Evolutionary conservation across 2,797 vertebrate species (phyloP).

Genomic region (Tangara arthus): DNA sequence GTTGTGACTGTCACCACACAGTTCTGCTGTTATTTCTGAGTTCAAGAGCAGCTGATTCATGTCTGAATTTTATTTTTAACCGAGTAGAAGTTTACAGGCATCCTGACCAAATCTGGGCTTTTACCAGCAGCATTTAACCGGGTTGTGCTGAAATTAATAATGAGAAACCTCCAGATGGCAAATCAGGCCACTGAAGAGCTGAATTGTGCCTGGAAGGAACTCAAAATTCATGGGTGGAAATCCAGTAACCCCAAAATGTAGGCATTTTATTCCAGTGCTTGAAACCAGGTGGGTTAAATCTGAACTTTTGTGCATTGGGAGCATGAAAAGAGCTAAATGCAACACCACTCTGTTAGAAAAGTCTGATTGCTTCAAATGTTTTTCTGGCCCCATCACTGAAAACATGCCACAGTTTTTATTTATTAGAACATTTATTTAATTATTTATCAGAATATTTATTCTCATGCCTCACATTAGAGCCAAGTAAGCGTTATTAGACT

Average conservation of each 20-base stretch:
- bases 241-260: background rate
- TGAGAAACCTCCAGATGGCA: slow-evolving; percentile 17
- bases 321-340: background rate
- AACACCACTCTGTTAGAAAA: background rate
- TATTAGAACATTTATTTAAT: background rate
- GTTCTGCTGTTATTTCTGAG: background rate
- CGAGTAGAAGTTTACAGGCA: background rate
- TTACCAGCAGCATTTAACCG: background rate
- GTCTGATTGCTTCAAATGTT: background rate
- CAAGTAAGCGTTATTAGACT: background rate
- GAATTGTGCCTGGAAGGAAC: background rate
- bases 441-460: background rate
- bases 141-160: background rate
- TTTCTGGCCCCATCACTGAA: background rate
- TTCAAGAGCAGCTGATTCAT: background rate
- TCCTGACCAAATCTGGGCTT: background rate
- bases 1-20: background rate
- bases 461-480: background rate
- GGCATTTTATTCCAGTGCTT: background rate
- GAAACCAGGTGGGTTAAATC: slow-evolving; percentile 4
- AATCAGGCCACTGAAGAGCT: background rate
- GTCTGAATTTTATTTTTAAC: background rate
- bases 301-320: background rate
- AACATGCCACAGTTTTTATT: accelerated
- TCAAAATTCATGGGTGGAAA: background rate